A percentile compares a stretch with the other conserved stretches of the same genome.
Evolutionary conservation across 2,113 vertebrate species (phyloP).

Genomic region (Bos javanicus): DNA sequence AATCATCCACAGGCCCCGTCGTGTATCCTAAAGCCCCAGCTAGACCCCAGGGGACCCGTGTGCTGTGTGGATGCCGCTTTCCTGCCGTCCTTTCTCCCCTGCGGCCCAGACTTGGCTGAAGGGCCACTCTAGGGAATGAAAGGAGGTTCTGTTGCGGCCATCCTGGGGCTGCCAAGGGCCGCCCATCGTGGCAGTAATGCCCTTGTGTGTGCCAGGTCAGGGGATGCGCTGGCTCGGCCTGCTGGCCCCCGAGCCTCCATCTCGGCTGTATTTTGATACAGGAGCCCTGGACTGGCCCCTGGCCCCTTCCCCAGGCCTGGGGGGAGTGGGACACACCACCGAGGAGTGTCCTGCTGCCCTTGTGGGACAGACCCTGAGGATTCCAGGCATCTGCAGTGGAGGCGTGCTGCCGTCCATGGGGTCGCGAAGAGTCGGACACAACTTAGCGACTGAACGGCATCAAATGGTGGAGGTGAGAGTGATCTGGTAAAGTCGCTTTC

Average conservation of each 20-base stretch:
- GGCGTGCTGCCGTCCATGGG: not conserved
- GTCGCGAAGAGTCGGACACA: not conserved
- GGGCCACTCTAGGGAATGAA: not conserved
- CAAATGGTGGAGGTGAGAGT: not conserved
- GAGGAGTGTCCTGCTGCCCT: not conserved
- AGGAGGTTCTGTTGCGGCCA: not conserved
- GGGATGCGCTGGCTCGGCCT: not conserved
- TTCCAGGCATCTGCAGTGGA: rapidly evolving
- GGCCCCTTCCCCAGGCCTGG: not conserved
- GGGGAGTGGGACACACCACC: not conserved
- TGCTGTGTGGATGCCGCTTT: not conserved
- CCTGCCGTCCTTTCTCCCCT: not conserved
- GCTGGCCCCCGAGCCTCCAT: rapidly evolving
- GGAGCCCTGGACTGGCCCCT: not conserved
- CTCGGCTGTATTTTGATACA: not conserved
- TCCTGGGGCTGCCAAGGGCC: not conserved
- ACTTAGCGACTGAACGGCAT: not conserved
- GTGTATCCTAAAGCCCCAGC: not conserved
- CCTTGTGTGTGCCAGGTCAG: conserved; percentile 44
- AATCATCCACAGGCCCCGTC: not conserved
- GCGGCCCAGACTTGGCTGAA: not conserved
- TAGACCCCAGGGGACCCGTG: not conserved
- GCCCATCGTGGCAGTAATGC: not conserved
- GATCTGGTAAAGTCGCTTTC: not conserved
- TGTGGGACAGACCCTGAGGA: not conserved